Evolutionary conservation across 2,888 invertebrate genomes (phyloP).

Genomic region (Villa cingulata): DNA sequence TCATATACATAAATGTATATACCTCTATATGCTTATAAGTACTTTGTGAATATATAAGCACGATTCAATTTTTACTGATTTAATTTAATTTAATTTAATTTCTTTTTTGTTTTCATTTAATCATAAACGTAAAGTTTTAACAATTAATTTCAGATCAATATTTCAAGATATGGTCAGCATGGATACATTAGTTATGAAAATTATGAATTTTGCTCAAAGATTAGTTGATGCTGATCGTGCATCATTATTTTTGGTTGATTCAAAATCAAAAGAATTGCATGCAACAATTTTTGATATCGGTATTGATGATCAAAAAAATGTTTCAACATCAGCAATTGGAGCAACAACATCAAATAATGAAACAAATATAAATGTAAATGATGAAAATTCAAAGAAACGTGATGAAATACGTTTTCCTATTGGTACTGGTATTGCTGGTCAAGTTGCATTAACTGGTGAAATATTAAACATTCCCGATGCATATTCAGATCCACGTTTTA

Average conservation of each 20-base stretch:
- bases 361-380: slow-evolving; percentile 18
- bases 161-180: slow-evolving; percentile 80
- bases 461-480: slow-evolving; percentile 72
- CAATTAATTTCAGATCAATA: slow-evolving; percentile 66
- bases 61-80: no score
- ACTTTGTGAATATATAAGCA: no score
- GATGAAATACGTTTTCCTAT: slow-evolving; percentile 56
- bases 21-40: no score
- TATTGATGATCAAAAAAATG: slow-evolving; percentile 22
- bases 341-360: slow-evolving; percentile 9
- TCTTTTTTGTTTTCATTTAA: background rate
- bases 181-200: slow-evolving; percentile 66
- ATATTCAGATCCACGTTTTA: slow-evolving; percentile 63
- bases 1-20: no score
- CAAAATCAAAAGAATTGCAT: slow-evolving; percentile 57
- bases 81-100: no score
- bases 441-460: slow-evolving; percentile 66
- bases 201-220: slow-evolving; percentile 70
- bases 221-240: slow-evolving; percentile 73
- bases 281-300: slow-evolving; percentile 69
- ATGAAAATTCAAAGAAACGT: slow-evolving; percentile 28
- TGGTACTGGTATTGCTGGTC: slow-evolving; percentile 67
- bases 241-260: slow-evolving; percentile 67
- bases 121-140: slow-evolving; percentile 16
- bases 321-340: slow-evolving; percentile 16